phyloP scores from a whole-genome alignment of 2,113 vertebrate species.

The Pelusios castaneus region DNA sequence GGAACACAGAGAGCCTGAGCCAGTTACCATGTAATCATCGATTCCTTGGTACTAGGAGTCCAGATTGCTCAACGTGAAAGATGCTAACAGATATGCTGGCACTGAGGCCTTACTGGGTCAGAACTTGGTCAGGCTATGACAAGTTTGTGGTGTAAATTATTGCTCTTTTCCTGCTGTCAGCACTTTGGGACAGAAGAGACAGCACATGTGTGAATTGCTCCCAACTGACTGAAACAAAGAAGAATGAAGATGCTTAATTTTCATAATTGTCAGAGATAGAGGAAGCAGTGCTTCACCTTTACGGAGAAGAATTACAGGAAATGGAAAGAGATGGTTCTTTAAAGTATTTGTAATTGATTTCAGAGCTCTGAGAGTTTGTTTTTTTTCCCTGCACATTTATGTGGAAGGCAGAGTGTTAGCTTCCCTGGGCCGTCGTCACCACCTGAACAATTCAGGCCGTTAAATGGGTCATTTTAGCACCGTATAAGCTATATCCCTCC shows the following conservation, averaged over 20 bases:
- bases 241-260: neutral
- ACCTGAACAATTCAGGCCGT: neutral
- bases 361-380: neutral
- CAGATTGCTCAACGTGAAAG: neutral
- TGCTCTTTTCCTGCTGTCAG: neutral
- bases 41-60: neutral
- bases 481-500: neutral
- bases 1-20: rapidly evolving
- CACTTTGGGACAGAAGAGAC: rapidly evolving
- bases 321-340: neutral
- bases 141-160: no score
- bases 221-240: neutral
- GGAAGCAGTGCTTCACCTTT: rapidly evolving
- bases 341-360: neutral
- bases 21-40: neutral
- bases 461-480: neutral
- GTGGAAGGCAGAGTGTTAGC: neutral
- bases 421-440: neutral
- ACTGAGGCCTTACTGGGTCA: neutral
- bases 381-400: neutral
- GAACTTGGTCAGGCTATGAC: neutral
- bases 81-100: neutral
- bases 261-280: neutral
- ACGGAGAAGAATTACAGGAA: rapidly evolving
- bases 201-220: rapidly evolving